Percentiles rank a stretch among this genome's conserved stretches.
These are phyloP conservation scores for Xylocopa sonorina DNA, from an alignment of 1,140 invertebrate genomes.

Conservation along the genomic window DNA sequence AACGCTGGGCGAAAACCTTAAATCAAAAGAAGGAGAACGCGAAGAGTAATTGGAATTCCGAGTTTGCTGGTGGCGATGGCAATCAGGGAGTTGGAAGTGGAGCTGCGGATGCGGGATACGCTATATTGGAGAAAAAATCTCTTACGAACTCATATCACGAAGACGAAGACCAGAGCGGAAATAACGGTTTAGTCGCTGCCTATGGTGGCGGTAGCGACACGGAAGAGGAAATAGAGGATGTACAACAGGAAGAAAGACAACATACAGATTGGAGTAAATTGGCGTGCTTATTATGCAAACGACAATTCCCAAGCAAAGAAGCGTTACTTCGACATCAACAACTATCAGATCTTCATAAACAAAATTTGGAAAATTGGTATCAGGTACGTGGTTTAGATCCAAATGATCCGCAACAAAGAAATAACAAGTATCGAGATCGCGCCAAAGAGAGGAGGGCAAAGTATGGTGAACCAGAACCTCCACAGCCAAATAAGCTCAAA, in stretches of 20 bases:
- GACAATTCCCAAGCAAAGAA: constrained; percentile 95
- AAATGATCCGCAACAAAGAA: constrained; percentile 82
- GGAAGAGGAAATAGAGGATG: constrained; percentile 85
- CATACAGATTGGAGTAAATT: constrained; percentile 94
- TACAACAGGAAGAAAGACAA: constrained; percentile 84
- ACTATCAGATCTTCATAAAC: constrained; percentile 97
- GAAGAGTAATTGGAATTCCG: constrained; percentile 85
- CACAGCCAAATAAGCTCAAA: constrained; percentile 87
- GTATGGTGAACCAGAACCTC: constrained; percentile 94
- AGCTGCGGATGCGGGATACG: constrained; percentile 95
- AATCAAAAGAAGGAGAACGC: constrained; percentile 98
- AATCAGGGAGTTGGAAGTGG: constrained; percentile 83
- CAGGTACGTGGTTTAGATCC: constrained; percentile 83
- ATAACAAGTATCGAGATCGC: constrained; percentile 92
- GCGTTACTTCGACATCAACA: constrained; percentile 95
- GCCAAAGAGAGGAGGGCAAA: constrained; percentile 97
- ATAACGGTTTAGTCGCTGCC: constrained; percentile 86
- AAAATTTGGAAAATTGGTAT: constrained; percentile 91
- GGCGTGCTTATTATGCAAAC: constrained; percentile 97
- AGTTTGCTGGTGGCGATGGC: constrained; percentile 78
- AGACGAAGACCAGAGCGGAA: constrained; percentile 76
- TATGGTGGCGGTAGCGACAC: constrained; percentile 88
- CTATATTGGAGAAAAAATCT: constrained; percentile 89
- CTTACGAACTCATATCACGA: constrained; percentile 75
- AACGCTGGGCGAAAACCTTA: constrained; percentile 96